phyloP scores from a whole-genome alignment of 2,797 vertebrate species.

The Anisognathus igniventris region DNA sequence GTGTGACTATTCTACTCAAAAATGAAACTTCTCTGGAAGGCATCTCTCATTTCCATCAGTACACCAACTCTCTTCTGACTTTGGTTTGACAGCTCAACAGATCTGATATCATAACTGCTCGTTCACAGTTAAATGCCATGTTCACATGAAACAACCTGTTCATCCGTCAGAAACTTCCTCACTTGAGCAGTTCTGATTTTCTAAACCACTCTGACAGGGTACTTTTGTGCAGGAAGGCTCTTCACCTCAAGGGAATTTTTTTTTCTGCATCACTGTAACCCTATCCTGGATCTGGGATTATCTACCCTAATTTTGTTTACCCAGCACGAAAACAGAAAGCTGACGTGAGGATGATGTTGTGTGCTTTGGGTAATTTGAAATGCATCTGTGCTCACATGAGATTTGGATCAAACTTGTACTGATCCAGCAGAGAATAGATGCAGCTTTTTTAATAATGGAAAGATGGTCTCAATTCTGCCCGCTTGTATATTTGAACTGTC shows the following conservation, averaged over 20 bases:
- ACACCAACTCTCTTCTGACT: neutral
- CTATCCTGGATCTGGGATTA: neutral
- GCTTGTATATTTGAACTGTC: neutral
- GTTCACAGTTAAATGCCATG: neutral
- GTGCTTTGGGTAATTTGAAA: slow-evolving; percentile 5
- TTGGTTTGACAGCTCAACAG: neutral
- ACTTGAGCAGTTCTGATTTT: neutral
- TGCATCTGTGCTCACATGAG: neutral
- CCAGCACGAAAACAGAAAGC: neutral
- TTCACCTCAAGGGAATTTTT: neutral
- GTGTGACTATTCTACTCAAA: neutral
- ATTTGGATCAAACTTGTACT: neutral
- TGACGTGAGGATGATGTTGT: neutral
- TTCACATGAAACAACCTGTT: neutral
- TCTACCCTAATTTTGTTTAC: neutral
- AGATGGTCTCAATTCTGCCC: neutral
- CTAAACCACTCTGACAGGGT: neutral
- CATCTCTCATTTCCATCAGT: neutral
- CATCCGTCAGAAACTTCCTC: neutral
- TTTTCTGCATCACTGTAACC: neutral
- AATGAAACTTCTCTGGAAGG: neutral
- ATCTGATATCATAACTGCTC: neutral
- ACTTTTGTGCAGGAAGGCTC: neutral
- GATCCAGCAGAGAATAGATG: neutral
- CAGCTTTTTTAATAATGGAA: neutral